These are phyloP conservation scores for Panagrolaimus sp. DNA, from an alignment of 1,140 invertebrate species.

Conservation along the genomic window DNA sequence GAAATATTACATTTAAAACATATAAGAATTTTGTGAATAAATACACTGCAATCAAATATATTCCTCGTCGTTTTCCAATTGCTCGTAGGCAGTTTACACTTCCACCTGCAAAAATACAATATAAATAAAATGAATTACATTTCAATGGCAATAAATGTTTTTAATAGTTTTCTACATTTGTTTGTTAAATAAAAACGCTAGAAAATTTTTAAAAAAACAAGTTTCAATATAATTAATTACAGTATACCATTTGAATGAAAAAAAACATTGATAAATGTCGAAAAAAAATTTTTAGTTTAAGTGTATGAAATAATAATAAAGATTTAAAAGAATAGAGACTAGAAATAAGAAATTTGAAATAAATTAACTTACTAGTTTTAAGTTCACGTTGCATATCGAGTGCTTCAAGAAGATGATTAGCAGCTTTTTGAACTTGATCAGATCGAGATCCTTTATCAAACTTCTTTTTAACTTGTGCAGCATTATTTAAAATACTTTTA, in stretches of 20 bases:
- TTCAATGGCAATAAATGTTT: too few species aligned
- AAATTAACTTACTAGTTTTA: constrained; percentile 44
- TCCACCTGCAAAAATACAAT: background rate
- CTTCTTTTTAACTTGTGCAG: constrained; percentile 53
- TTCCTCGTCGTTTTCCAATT: constrained; percentile 61
- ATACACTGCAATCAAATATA: constrained; percentile 61
- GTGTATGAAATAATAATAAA: too few species aligned
- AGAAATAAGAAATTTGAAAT: background rate
- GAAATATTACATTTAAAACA: constrained; percentile 61
- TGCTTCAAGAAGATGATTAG: constrained; percentile 43
- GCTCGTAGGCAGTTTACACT: constrained; percentile 16
- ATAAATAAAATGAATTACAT: too few species aligned
- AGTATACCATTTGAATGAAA: too few species aligned
- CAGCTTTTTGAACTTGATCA: constrained; percentile 49
- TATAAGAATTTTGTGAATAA: constrained; percentile 62
- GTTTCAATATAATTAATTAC: too few species aligned
- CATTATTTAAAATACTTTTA: constrained; percentile 52
- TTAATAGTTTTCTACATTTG: too few species aligned
- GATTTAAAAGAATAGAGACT: background rate
- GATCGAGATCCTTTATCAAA: constrained; percentile 42
- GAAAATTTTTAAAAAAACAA: too few species aligned
- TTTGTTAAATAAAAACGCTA: too few species aligned
- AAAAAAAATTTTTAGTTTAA: too few species aligned
- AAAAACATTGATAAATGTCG: too few species aligned
- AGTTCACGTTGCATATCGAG: constrained; percentile 55